A percentile compares a stretch with the other conserved stretches of the same genome.
Evolutionary conservation across 2,113 vertebrate genomes (phyloP).

Genomic region (Anhinga rufa): DNA sequence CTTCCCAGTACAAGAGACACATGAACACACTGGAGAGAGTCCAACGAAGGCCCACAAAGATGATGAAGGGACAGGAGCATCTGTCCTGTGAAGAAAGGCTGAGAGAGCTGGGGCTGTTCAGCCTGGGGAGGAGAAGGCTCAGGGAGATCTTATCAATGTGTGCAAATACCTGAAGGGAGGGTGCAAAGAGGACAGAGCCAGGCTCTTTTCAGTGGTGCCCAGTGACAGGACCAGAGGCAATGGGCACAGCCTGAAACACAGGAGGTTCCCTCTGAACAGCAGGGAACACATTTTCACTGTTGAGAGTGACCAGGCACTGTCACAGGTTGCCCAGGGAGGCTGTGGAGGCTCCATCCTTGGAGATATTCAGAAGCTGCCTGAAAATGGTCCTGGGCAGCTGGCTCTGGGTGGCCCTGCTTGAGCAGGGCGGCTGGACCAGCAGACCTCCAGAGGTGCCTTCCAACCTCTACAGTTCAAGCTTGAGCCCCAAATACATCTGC

Average conservation of each 20-base stretch:
- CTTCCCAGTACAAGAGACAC: neutral
- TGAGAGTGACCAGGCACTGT: neutral
- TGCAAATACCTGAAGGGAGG: neutral
- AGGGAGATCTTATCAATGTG: rapidly evolving
- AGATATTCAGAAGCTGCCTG: neutral
- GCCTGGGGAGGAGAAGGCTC: neutral
- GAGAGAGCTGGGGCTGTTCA: neutral
- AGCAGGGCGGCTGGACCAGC: neutral
- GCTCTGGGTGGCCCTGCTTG: neutral
- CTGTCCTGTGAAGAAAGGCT: neutral
- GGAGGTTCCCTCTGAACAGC: neutral
- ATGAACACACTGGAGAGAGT: neutral
- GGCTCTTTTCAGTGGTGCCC: neutral
- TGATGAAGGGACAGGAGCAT: neutral
- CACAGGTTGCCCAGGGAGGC: neutral
- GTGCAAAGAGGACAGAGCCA: neutral
- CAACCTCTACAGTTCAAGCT: neutral
- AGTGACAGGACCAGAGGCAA: neutral
- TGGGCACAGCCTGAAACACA: neutral
- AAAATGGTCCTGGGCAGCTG: neutral
- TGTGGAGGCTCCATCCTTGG: neutral
- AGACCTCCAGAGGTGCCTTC: neutral
- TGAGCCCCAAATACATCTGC: neutral
- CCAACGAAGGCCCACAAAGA: neutral
- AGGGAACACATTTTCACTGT: neutral